Conservation (phyloP, 64 coral and sea anemone genomes). For the Pocillopora damicornis region DNA sequence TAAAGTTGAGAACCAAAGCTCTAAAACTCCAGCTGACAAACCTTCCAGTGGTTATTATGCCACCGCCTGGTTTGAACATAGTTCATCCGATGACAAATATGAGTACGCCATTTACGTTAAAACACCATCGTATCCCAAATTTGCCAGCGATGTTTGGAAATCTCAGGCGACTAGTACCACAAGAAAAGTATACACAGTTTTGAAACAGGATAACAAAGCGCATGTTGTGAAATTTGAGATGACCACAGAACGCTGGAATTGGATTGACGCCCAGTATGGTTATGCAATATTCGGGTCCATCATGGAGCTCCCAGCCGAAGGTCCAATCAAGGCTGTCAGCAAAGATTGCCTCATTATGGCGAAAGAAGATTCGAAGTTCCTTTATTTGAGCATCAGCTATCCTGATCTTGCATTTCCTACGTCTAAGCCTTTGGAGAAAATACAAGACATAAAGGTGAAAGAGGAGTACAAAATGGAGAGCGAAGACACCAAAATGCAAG, state of each 20-base stretch:
- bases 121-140: neutral
- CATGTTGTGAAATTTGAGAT: neutral
- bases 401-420: too few species aligned
- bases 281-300: neutral
- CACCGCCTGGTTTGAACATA: slow-evolving; percentile 48
- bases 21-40: slow-evolving; percentile 1
- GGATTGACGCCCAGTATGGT: neutral
- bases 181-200: neutral
- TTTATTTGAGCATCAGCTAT: too few species aligned
- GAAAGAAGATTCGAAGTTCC: too few species aligned
- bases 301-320: too few species aligned
- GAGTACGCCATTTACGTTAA: neutral
- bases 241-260: neutral
- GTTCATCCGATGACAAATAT: neutral
- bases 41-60: slow-evolving; percentile 27
- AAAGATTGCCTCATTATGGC: too few species aligned
- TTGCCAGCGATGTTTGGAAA: neutral
- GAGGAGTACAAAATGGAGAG: too few species aligned
- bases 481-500: too few species aligned
- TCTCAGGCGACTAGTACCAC: neutral
- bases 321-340: too few species aligned
- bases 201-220: neutral
- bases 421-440: too few species aligned
- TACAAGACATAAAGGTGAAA: too few species aligned
- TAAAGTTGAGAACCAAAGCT: slow-evolving; percentile 25